phyloP scores from a whole-genome alignment of 2,888 invertebrate genomes.

The Cylloceria caligata region DNA sequence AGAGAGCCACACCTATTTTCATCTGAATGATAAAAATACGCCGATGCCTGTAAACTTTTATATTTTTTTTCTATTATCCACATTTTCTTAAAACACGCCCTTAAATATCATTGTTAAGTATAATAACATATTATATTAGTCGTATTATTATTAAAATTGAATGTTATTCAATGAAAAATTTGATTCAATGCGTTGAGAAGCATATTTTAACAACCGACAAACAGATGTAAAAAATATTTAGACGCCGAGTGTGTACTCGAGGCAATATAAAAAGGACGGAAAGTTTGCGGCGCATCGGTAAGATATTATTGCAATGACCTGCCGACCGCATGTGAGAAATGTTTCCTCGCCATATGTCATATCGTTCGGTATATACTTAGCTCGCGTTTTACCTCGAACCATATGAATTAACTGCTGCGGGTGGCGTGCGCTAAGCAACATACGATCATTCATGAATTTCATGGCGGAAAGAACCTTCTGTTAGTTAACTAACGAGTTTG shows the following conservation, averaged over 20 bases:
- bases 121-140: too few relatives aligned
- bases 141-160: too few relatives aligned
- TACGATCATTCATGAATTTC: slow-evolving; percentile 61
- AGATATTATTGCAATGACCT: slow-evolving; percentile 21
- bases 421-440: slow-evolving; percentile 60
- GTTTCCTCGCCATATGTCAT: slow-evolving; percentile 38
- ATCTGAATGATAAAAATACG: too few relatives aligned
- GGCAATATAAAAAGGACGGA: neutral
- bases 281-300: neutral
- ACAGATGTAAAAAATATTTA: neutral
- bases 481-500: slow-evolving; percentile 60
- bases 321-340: slow-evolving; percentile 54
- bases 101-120: too few relatives aligned
- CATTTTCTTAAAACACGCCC: too few relatives aligned
- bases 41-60: too few relatives aligned
- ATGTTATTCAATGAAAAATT: too few relatives aligned
- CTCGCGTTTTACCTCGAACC: slow-evolving; percentile 52
- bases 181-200: too few relatives aligned
- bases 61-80: too few relatives aligned
- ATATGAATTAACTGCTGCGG: slow-evolving; percentile 60
- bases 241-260: neutral
- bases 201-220: too few relatives aligned
- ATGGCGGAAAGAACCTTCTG: slow-evolving; percentile 48
- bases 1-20: too few relatives aligned
- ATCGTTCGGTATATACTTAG: slow-evolving; percentile 32